A percentile compares a stretch with the other conserved stretches of the same genome.
Conservation (phyloP, 2,888 invertebrate species). For the Antheraea assamensis region DNA sequence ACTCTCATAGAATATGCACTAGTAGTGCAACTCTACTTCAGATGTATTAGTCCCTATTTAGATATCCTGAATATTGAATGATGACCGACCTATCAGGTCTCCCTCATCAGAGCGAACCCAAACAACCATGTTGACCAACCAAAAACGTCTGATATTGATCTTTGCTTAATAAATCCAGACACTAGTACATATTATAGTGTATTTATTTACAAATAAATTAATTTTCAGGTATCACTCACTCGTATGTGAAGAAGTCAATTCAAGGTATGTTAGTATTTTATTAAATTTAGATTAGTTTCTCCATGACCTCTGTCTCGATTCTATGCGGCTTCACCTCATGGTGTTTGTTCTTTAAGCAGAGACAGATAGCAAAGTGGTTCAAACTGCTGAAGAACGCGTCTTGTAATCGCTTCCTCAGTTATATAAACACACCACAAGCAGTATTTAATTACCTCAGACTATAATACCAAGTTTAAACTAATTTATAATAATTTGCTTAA, state of each 20-base stretch:
- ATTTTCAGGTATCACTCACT: background rate
- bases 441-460: background rate
- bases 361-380: conserved; percentile 53
- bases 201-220: background rate
- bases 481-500: no score
- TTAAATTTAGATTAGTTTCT: background rate
- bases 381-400: conserved; percentile 50
- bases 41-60: no score
- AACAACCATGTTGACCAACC: conserved; percentile 47
- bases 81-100: conserved; percentile 32
- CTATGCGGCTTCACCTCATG: conserved; percentile 10
- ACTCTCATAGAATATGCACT: background rate
- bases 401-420: conserved; percentile 45
- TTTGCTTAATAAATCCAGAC: background rate
- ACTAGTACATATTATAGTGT: background rate
- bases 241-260: background rate
- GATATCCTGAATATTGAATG: conserved; percentile 14
- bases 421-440: conserved; percentile 62
- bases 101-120: conserved; percentile 68
- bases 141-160: conserved; percentile 21
- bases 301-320: conserved; percentile 3
- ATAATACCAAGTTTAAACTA: no score
- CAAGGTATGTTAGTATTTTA: background rate
- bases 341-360: conserved; percentile 30
- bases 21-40: background rate